Conservation (phyloP, 2,888 invertebrate species). For the Rotaria magnacalcarata region DNA sequence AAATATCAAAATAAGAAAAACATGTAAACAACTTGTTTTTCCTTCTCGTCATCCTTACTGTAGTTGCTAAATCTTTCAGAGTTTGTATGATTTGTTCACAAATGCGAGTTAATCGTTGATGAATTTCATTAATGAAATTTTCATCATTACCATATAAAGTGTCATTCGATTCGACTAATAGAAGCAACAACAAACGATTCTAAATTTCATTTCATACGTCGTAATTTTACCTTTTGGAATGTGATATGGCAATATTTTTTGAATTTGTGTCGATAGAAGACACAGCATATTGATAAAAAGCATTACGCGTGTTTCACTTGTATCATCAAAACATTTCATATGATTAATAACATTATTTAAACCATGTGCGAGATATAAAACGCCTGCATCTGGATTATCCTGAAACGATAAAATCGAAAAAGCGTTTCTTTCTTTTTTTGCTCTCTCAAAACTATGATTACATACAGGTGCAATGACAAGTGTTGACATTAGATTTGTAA, state of each 20-base stretch:
- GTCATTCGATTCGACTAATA: constrained; percentile 82
- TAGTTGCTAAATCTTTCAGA: constrained; percentile 69
- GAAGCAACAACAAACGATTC: background rate
- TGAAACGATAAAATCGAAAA: constrained; percentile 55
- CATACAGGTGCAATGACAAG: constrained; percentile 72
- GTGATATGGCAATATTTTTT: constrained; percentile 68
- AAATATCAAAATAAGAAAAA: constrained; percentile 42
- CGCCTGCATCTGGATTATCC: constrained; percentile 83
- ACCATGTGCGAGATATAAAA: constrained; percentile 74
- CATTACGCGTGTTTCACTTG: constrained; percentile 17
- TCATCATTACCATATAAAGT: constrained; percentile 80
- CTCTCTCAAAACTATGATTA: constrained; percentile 39
- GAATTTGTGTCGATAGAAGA: background rate
- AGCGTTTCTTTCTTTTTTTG: constrained; percentile 33
- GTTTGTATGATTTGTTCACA: constrained; percentile 71
- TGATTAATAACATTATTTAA: constrained; percentile 73
- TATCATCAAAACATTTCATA: constrained; percentile 60
- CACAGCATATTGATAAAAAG: constrained; percentile 18
- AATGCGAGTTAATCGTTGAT: constrained; percentile 63
- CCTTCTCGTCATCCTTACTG: constrained; percentile 50
- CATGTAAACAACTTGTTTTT: too few species aligned
- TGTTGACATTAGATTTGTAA: constrained; percentile 74
- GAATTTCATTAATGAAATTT: constrained; percentile 76
- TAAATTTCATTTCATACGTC: too few species aligned
- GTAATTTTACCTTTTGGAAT: constrained; percentile 69